Evolutionary conservation across 2,797 vertebrate species (phyloP), one percentile per base, ranked within the genome.

Genomic region (Margarornis squamiger): DNA sequence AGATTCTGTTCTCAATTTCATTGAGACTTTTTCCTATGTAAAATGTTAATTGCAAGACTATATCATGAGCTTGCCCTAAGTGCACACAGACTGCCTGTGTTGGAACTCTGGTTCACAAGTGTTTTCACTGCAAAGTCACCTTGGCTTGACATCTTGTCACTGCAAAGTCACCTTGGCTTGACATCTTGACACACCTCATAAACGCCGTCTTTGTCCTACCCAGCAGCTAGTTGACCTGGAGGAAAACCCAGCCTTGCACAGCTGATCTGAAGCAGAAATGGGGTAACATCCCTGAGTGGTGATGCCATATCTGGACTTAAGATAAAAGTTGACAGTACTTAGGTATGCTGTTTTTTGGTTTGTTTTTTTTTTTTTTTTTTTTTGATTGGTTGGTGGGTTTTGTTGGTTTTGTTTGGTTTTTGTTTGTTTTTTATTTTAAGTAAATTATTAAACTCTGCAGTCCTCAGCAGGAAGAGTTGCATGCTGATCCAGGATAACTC

Each of bases 71-170:
- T 45, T 5, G 0, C 46, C 72, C 22, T 68, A 19, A 9, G 3
- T 41, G 7, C 11, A 29, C 6, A 22, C 4, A 54, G 52, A 29
- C 32, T 71, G 74, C 29, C 3, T 19, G 19, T 2, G 2, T 3
- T 45, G 32, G 66, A 74, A 9, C 38, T 20, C 21, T 1, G 0
- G 32, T 36, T 86, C 24, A 13, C 23, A 21, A 55, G 20, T 5
- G 2, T 51, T 89, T 78, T 38, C 34, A 12, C 36, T 52, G n/a
- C 10, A 29, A 59, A 82, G 55, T 87, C 83, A 85, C 55, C 70
- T 93, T 86, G 55, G 20, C 38, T 20, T 72, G 68, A 54, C 68
- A 36, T 9, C 71, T 74, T 88, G 86, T 85, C 84, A 93, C 34
- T n/a, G n/a, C n/a, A n/a, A n/a, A n/a, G n/a, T n/a, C n/a, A n/a